Evolutionary conservation across 2,888 invertebrate genomes (phyloP).

Genomic region (Folsomia candida): DNA sequence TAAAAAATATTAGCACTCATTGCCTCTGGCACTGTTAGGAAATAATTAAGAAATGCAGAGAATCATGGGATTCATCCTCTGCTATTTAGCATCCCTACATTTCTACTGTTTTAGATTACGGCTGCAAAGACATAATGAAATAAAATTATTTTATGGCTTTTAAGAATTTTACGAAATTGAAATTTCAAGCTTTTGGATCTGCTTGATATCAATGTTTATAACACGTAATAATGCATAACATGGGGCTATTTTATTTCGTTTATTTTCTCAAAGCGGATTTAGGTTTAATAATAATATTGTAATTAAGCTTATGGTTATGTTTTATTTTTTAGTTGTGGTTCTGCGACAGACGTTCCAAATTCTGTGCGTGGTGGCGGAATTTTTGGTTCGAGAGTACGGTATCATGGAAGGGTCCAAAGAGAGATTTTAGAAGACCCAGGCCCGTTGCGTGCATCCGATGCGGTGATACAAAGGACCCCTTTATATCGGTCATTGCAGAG

Average conservation of each 20-base stretch:
- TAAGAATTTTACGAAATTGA: no score
- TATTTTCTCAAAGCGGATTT: no score
- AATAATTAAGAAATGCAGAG: not conserved
- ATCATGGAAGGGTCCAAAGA: conserved; percentile 85
- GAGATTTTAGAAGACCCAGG: conserved; percentile 83
- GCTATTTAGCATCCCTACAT: no score
- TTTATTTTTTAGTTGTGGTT: conserved; percentile 44
- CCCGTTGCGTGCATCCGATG: conserved; percentile 58
- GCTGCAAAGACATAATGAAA: no score
- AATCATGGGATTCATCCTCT: not conserved
- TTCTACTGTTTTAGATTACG: no score
- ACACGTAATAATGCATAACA: no score
- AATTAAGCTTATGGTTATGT: no score
- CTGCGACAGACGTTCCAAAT: conserved; percentile 47
- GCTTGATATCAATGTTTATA: conserved; percentile 4
- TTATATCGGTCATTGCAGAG: conserved; percentile 47
- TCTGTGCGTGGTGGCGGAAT: conserved; percentile 49
- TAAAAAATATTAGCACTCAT: no score
- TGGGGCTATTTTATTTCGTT: no score
- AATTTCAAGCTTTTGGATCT: conserved; percentile 4
- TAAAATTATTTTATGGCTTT: no score
- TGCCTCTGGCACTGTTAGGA: conserved; percentile 24
- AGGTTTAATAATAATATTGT: no score
- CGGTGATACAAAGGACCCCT: conserved; percentile 55
- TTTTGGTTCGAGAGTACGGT: conserved; percentile 83